Conservation (phyloP, 2,888 invertebrate species). For the Sminthurides aquaticus region DNA sequence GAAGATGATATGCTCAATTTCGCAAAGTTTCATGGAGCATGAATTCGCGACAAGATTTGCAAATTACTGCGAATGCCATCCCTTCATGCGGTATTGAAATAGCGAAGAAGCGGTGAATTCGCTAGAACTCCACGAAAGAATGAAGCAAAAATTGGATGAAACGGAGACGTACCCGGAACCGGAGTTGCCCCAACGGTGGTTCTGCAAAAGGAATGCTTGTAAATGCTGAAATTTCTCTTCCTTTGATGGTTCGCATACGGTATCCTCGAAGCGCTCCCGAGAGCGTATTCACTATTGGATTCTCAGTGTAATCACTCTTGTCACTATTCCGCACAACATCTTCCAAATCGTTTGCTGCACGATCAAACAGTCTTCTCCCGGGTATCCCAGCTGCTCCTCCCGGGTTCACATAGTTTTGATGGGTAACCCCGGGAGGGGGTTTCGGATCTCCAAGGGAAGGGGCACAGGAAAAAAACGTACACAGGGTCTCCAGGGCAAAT, state of each 20-base stretch:
- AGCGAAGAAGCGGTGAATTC: too few relatives aligned
- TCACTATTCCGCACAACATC: not conserved
- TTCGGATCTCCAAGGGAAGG: constrained; percentile 16
- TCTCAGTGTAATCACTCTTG: not conserved
- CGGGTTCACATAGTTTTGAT: not conserved
- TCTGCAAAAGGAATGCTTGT: constrained; percentile 26
- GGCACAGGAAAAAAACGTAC: constrained; percentile 16
- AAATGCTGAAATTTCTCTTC: constrained; percentile 31
- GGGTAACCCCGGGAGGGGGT: constrained; percentile 6
- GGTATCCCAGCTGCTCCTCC: not conserved
- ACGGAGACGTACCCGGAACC: constrained; percentile 20
- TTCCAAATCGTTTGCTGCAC: too few relatives aligned
- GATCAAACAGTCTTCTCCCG: not conserved
- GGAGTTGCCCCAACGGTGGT: constrained; percentile 20
- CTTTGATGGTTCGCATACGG: constrained; percentile 30
- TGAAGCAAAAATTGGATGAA: too few relatives aligned
- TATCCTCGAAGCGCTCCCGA: constrained; percentile 32
- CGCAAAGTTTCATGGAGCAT: too few relatives aligned
- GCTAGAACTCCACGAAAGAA: too few relatives aligned
- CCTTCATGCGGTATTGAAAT: too few relatives aligned
- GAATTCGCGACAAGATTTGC: too few relatives aligned
- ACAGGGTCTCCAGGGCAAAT: constrained; percentile 19
- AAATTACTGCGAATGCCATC: too few relatives aligned
- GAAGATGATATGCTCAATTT: too few relatives aligned
- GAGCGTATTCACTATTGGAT: constrained; percentile 32